phyloP scores from a whole-genome alignment of 2,888 invertebrate genomes.

The Drosophila melanosoma region DNA sequence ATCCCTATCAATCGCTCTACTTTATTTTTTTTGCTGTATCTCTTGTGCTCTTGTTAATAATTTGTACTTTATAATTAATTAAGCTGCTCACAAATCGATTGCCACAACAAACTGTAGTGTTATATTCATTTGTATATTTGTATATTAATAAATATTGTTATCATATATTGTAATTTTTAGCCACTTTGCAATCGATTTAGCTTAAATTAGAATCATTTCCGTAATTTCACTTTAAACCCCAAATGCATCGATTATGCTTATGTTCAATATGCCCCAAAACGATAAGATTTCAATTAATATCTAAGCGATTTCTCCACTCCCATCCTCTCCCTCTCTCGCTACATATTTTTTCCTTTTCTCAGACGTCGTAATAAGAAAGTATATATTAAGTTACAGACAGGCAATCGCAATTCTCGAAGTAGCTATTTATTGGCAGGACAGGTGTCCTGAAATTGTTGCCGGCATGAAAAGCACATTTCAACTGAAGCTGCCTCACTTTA shows the following conservation, averaged over 20 bases:
- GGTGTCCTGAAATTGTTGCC: conserved; percentile 35
- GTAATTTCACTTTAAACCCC: background rate
- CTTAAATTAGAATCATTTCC: background rate
- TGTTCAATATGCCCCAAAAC: conserved; percentile 42
- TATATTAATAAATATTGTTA: background rate
- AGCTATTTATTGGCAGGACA: conserved; percentile 42
- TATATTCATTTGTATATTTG: background rate
- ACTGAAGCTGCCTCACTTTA: conserved; percentile 5
- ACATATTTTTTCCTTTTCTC: background rate
- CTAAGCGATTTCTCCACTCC: conserved; percentile 12
- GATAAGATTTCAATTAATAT: conserved; percentile 78
- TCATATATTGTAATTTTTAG: background rate
- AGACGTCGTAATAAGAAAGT: conserved; percentile 16
- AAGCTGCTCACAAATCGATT: background rate
- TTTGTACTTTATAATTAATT: background rate
- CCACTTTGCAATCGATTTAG: background rate
- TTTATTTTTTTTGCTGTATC: background rate
- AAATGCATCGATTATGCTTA: conserved; percentile 37
- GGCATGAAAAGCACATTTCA: conserved; percentile 28
- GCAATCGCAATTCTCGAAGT: conserved; percentile 47
- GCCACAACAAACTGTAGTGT: background rate
- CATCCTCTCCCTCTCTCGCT: background rate
- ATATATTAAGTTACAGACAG: conserved; percentile 43
- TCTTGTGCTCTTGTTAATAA: background rate
- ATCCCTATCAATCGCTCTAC: background rate